Base-by-base conservation (phyloP, 1,140 invertebrate genomes). In the Cydia splendana region DNA sequence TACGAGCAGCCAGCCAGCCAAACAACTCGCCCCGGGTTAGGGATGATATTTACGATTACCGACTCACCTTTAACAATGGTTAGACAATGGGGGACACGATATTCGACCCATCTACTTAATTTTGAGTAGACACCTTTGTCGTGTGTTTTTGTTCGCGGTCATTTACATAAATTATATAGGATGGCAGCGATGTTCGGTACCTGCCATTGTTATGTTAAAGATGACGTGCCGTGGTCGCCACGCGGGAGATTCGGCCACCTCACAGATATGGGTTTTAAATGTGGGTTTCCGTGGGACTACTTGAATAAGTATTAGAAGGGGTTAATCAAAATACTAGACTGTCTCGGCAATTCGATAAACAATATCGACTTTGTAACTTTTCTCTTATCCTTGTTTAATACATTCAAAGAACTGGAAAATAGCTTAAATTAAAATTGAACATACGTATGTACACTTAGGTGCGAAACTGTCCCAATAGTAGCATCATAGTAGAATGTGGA, bases 101-200 rank as follows among this genome's bases (percentile, higher is more conserved):
- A 86, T 82, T 84, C 86, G 82, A 85, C 90, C 88, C 87, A 89
- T 92, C 90, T 89, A 91, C 84, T 91, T 91, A 91, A 91, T 91
- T 92, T 91, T 83, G 87, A 88, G 89, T 92, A 91, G 89, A 93
- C 90, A 93, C 91, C 89, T 91, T 91, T 90, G 91, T 93, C 85
- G 85, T 84, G 82, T 84, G 85, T 91, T 90, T 92, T 91, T 91
- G 90, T 93, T 90, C 79, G 84, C 83, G 86, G 89, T 88, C 84
- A 93, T 93, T 91, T 89, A 88, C 90, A 93, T 93, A 93, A 93
- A 93, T 93, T 93, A 90, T 84, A 87, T 82, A 85, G 87, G 88
- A 88, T 81, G 85, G 85, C 77, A 83, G 62, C 79, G 77, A 81
- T 83, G 86, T 84, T 82, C 77, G 79, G 79, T 91, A 91, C 87